Conservation (phyloP, 2,797 vertebrate species). For the Protosalanx chinensis region DNA sequence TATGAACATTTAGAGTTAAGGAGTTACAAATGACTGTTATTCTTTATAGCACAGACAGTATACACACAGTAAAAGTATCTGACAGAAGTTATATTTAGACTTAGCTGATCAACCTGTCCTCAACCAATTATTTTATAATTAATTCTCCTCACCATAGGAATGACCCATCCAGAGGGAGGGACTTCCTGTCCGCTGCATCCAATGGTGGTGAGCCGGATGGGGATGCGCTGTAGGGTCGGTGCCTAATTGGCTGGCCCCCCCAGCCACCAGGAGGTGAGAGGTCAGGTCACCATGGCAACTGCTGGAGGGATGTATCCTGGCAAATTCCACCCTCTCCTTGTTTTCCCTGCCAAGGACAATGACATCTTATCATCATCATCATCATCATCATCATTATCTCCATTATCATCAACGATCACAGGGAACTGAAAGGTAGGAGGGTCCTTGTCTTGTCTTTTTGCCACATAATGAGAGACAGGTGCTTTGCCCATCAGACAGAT, state of each 20-base stretch:
- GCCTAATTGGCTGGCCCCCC: conserved; percentile 81
- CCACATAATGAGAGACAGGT: conserved; percentile 58
- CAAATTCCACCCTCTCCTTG: conserved; percentile 93
- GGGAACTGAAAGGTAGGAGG: too few species aligned
- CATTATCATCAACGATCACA: conserved; percentile 21
- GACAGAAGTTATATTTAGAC: too few species aligned
- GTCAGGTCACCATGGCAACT: conserved; percentile 90
- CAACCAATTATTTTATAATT: background rate
- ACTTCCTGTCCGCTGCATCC: conserved; percentile 94
- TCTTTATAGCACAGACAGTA: too few species aligned
- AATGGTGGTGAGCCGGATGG: conserved; percentile 87
- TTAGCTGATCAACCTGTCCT: background rate
- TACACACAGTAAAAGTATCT: too few species aligned
- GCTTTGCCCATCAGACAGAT: conserved; percentile 64
- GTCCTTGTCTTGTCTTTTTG: too few species aligned
- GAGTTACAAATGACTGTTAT: too few species aligned
- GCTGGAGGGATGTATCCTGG: conserved; percentile 87
- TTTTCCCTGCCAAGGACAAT: conserved; percentile 76
- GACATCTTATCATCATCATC: conserved; percentile 22
- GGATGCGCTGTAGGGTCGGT: conserved; percentile 79
- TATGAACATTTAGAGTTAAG: too few species aligned
- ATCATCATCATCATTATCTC: conserved; percentile 55
- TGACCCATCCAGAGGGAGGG: conserved; percentile 97
- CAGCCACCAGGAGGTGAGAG: conserved; percentile 87
- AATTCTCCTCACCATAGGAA: conserved; percentile 82